Evolutionary conservation across 2,797 vertebrate genomes (phyloP).

Genomic region (Brotula barbata): DNA sequence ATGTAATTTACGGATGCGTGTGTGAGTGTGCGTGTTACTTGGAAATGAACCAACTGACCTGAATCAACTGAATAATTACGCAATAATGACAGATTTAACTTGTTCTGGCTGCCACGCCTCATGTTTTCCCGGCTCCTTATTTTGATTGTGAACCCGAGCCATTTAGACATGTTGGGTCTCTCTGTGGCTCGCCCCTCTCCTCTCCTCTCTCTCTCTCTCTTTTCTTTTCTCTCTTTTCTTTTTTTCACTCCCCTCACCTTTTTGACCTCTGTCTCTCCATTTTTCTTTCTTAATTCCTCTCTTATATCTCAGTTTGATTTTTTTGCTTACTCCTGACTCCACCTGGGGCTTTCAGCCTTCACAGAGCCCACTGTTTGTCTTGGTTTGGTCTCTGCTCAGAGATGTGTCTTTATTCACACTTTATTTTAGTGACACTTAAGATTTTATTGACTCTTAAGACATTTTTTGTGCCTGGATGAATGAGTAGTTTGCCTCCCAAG

Average conservation of each 20-base stretch:
- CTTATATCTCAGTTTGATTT: not conserved
- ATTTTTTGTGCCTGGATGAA: conserved; percentile 1
- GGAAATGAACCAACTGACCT: conserved; percentile 11
- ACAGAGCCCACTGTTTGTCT: conserved; percentile 35
- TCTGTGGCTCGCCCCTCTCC: conserved; percentile 37
- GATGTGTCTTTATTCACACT: conserved; percentile 6
- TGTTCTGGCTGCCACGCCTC: conserved; percentile 32
- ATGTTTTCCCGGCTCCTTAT: not conserved
- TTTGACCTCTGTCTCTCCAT: not conserved
- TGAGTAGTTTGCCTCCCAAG: too few species aligned
- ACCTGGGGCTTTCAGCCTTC: conserved; percentile 19
- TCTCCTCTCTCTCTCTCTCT: not conserved
- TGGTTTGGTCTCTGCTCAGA: conserved; percentile 13
- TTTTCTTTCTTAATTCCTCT: not conserved
- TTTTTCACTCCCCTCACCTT: too few species aligned
- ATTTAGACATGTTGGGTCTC: conserved; percentile 56
- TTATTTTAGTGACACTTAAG: not conserved
- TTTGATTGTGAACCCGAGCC: conserved; percentile 20
- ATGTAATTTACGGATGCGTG: conserved; percentile 1
- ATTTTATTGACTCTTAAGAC: not conserved
- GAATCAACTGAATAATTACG: conserved; percentile 1
- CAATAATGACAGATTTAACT: not conserved
- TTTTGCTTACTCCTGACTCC: too few species aligned
- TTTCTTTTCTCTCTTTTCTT: not conserved
- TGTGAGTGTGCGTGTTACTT: conserved; percentile 4